Evolutionary conservation across 2,113 vertebrate genomes (phyloP), one percentile per base, ranked within the genome.

Genomic region (Thryonomys swinderianus): DNA sequence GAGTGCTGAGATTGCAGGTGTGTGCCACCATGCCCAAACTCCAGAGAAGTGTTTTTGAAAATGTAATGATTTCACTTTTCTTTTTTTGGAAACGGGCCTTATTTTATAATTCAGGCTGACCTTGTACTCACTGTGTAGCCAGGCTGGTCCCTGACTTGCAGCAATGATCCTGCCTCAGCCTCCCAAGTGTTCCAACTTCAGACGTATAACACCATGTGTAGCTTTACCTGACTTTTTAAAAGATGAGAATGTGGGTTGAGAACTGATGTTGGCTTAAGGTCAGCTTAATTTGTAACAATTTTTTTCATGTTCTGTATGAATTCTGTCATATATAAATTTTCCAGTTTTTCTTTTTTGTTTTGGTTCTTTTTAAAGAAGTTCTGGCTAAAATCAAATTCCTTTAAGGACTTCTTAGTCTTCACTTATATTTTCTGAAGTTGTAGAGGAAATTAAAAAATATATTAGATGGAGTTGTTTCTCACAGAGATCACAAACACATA

Each of bases 401-500:
- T 62, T 61, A 62, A 83, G n/a, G 23, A 79, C 21, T 84, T 25
- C 64, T 92, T 80, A 37, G 25, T 78, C 30, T 96, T 89, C 79
- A 7, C 76, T 78, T 62, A 61, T 83, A 82, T 74, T 90, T 90
- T 17, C 48, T 62, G 32, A 92, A 71, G 21, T 88, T 95, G 16
- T 81, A 92, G 62, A 90, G 12, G 93, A 23, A 95, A 78, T 88
- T 30, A 73, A 93, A 88, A 96, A 87, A 34, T 40, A 62, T n/a
- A 17, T 62, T 78, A 64, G 69, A 84, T 25, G n/a, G 18, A 61
- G 10, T 34, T 90, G 32, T 89, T 86, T 89, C 79, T 92, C 40
- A 95, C 3, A 37, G n/a, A 85, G 64, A 62, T 17, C 37, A 59
- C 57, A 17, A 48, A 73, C 16, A 85, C 57, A 82, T 85, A 62